Conservation (phyloP, 2,888 invertebrate species). For the Caenorhabditis sulstoni region DNA sequence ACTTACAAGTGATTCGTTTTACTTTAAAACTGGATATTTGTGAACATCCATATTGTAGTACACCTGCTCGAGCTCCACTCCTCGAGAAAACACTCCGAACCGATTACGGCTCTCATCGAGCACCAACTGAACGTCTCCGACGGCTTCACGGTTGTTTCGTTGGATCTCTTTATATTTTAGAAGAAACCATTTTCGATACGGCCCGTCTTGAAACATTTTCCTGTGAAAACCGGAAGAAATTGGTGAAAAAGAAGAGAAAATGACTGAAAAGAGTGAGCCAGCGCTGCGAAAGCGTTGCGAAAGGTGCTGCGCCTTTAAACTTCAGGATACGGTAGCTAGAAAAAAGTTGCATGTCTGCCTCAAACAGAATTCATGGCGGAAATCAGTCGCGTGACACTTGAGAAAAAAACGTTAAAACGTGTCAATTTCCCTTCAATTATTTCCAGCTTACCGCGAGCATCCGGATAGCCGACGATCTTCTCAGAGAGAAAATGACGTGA, state of each 20-base stretch:
- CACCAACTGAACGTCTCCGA: conserved; percentile 7
- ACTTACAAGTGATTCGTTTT: no score
- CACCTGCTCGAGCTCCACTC: conserved; percentile 21
- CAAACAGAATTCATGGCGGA: no score
- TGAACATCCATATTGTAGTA: conserved; percentile 33
- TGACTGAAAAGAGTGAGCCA: no score
- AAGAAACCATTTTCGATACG: conserved; percentile 1
- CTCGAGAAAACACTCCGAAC: conserved; percentile 4
- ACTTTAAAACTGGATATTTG: conserved; percentile 30
- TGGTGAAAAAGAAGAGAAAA: no score
- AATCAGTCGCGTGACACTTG: no score
- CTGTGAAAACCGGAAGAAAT: neutral
- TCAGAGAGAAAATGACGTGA: neutral
- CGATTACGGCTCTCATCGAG: conserved; percentile 5
- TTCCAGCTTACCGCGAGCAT: neutral
- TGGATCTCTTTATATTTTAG: conserved; percentile 25
- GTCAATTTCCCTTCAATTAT: neutral
- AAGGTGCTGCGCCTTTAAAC: neutral
- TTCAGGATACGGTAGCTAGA: neutral
- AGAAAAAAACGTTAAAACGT: no score
- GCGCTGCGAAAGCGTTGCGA: neutral
- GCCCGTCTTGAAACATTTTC: neutral
- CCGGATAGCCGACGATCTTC: conserved; percentile 5
- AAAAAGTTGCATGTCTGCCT: no score
- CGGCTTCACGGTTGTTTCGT: conserved; percentile 17